Base-by-base conservation (phyloP, 1,140 invertebrate genomes). In the Lucilia sericata region DNA sequence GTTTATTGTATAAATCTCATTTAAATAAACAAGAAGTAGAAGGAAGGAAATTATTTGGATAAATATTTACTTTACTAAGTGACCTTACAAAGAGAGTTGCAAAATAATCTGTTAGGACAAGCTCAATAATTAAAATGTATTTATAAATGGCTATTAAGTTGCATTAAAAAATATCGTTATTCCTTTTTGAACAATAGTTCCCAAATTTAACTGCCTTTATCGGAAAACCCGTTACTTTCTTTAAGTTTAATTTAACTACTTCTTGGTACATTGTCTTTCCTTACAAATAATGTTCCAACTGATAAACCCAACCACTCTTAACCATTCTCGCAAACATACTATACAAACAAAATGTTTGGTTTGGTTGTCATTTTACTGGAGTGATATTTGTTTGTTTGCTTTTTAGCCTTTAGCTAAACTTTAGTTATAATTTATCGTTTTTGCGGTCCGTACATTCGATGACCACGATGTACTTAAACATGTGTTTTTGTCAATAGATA, bases 341-440 rank as follows among this genome's bases (percentile, higher is more conserved):
- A 42, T 42, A 42, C 42, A 42, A 42, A 42, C 42, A 42, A 42
- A 42, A 42, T 42, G 42, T 7, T 55, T 55, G 51, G 42, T 7
- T 55, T 55, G 51, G 9, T 70, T 70, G 55, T 1, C 17, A 14
- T 60, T n/a, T 60, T n/a, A 17, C 55, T 60, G 17, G 13, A 3
- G 42, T 10, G 42, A 8, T 60, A 60, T 70, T 70, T 19, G 65
- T 70, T 21, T 21, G 19, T 70, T 17, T 55, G 51, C 17, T 55
- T 55, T 70, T 70, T 70, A 70, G 65, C 65, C 65, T 70, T 70
- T 25, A 21, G 65, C 65, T 70, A 70, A 70, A 70, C n/a, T 70
- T 60, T 70, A n/a, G 65, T 21, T 70, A 70, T 70, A 70, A 70
- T 70, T 70, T 70, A 70, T 70, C 25, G 65, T 70, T 70, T 70